A percentile compares a stretch with the other conserved stretches of the same genome.
phyloP scores from a whole-genome alignment of 2,888 invertebrate genomes.

The Aphodius granarius region DNA sequence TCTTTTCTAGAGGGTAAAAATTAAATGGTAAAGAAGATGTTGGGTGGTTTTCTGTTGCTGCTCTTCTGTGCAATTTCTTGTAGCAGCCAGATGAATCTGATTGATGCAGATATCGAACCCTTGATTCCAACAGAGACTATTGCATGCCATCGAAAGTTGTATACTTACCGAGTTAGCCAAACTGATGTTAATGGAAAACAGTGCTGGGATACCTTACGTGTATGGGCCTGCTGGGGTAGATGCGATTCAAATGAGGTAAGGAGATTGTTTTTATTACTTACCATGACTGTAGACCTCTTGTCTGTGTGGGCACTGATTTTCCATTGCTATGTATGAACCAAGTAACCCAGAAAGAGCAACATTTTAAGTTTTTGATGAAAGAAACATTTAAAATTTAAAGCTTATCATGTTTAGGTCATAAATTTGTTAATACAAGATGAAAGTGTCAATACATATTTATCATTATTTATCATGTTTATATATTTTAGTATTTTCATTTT shows the following conservation, averaged over 20 bases:
- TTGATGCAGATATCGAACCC: slow-evolving; percentile 37
- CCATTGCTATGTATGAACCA: no score
- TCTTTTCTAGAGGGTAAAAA: not conserved
- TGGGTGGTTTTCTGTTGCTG: slow-evolving; percentile 1
- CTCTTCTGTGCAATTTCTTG: not conserved
- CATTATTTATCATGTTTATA: no score
- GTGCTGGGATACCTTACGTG: slow-evolving; percentile 76
- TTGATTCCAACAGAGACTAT: slow-evolving; percentile 51
- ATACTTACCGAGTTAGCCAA: slow-evolving; percentile 68
- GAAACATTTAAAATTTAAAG: no score
- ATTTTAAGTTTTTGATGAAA: no score
- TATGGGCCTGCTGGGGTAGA: slow-evolving; percentile 79
- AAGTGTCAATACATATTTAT: no score
- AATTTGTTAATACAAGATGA: no score
- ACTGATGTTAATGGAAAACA: slow-evolving; percentile 64
- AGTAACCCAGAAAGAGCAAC: no score
- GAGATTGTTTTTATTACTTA: not conserved
- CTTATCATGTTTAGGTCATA: no score
- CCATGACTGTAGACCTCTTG: no score
- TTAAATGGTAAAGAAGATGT: not conserved
- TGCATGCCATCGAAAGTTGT: slow-evolving; percentile 68
- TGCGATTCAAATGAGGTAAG: slow-evolving; percentile 82
- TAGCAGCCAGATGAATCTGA: slow-evolving; percentile 34
- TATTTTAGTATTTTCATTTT: no score
- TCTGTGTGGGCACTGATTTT: no score